Base-by-base conservation (phyloP, 2,888 invertebrate species). In the Pyrochroa serraticornis region DNA sequence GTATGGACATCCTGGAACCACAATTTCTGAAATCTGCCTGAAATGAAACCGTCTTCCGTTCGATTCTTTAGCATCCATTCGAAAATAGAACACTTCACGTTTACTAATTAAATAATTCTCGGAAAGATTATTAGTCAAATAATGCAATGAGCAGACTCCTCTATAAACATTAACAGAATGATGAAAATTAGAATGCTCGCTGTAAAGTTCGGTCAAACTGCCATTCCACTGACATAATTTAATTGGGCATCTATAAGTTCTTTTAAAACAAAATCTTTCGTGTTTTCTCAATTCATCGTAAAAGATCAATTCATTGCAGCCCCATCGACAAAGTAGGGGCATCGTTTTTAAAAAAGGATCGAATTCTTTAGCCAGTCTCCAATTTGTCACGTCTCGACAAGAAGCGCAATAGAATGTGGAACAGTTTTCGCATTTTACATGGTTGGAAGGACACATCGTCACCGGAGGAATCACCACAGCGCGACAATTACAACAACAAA, bases 271-370 rank as follows among this genome's bases (percentile, higher is more conserved):
- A 13, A 9, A 22, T 22, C 7, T 46, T 35, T 46, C 46, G 10
- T 46, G 36, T 1, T 7, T 10, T 13, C 46, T 34, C 30, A 46
- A 36, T 46, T 36, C n/a, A 14, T 35, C 8, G 7, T 8, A 12
- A n/a, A 36, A 13, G 9, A 46, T 8, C 8, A 36, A n/a, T 1
- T 7, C 13, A n/a, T 12, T 10, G 34, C 44, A 44, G n/a, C 35
- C 8, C 36, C 46, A 46, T n/a, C 36, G 35, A 9, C 46, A 46
- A n/a, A 35, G 46, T 8, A 46, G 36, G 6, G 46, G 36, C 13
- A 36, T 10, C 7, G 13, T 33, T 3, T 46, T 9, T 1, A 22
- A 22, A 30, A 46, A 46, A 7, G 14, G 9, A 12, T 46, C 46
- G 7, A 46, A 13, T 36, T 46, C 46, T 2, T n/a, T n/a, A 2